These are phyloP conservation scores for Elachura formosa DNA, from an alignment of 2,113 vertebrate species.

Conservation along the genomic window DNA sequence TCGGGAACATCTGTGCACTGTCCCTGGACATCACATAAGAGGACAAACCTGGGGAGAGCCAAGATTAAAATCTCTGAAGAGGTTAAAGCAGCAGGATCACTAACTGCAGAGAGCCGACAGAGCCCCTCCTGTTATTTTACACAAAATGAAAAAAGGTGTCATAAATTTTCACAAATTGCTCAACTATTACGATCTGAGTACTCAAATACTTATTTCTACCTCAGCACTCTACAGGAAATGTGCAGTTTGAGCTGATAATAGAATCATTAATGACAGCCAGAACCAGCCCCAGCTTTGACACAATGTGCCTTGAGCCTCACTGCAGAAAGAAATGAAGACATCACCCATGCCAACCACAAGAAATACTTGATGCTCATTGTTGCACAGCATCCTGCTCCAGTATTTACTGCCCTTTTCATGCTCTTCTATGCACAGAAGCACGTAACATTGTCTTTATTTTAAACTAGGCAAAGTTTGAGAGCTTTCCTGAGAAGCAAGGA, in stretches of 20 bases:
- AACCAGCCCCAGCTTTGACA: not conserved
- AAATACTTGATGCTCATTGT: not conserved
- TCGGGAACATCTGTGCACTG: fast-evolving
- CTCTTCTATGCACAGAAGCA: not conserved
- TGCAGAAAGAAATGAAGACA: not conserved
- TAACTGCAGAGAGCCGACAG: not conserved
- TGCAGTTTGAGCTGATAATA: not conserved
- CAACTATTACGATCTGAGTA: not conserved
- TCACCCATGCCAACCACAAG: not conserved
- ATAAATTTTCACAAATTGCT: not conserved
- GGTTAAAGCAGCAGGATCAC: not conserved
- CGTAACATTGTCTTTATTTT: not conserved
- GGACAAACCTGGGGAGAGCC: not conserved
- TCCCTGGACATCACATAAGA: not conserved
- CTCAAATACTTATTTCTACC: not conserved
- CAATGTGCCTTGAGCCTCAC: fast-evolving
- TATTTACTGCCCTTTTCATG: not conserved
- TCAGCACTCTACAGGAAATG: not conserved
- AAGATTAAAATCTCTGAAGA: not conserved
- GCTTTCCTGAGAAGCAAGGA: not conserved
- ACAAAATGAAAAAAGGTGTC: not conserved
- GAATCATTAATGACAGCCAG: not conserved
- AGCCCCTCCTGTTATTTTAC: not conserved
- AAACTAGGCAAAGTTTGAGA: not conserved
- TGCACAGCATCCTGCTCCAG: not conserved